phyloP scores from a whole-genome alignment of 2,888 invertebrate genomes.

The Eugnorisma glareosa region DNA sequence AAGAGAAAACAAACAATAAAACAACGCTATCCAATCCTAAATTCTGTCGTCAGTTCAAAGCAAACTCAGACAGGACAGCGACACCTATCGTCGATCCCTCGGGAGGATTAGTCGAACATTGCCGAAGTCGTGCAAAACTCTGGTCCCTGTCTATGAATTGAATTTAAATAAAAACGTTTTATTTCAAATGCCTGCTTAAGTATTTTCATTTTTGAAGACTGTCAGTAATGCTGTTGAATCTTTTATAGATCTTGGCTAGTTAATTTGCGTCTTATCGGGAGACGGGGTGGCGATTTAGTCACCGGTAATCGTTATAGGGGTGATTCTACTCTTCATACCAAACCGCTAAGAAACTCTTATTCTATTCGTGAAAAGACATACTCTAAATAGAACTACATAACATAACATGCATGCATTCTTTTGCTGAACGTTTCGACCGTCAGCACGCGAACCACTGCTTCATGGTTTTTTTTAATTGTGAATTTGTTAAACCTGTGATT shows the following conservation, averaged over 20 bases:
- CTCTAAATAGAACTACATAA: neutral
- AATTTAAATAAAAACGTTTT: constrained; percentile 46
- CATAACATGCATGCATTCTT: too few relatives aligned
- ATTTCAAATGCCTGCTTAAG: neutral
- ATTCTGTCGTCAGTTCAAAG: constrained; percentile 42
- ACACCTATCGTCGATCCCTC: constrained; percentile 53
- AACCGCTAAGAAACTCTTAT: neutral
- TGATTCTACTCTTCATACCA: neutral
- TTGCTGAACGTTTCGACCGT: too few relatives aligned
- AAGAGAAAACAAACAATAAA: constrained; percentile 56
- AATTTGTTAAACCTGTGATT: too few relatives aligned
- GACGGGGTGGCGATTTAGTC: neutral
- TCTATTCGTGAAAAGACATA: neutral
- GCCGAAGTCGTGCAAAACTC: constrained; percentile 46
- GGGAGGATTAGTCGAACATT: constrained; percentile 50
- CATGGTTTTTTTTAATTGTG: too few relatives aligned
- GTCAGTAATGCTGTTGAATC: neutral
- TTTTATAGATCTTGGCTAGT: neutral
- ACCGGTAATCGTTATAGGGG: neutral
- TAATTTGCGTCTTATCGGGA: neutral
- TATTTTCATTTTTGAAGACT: neutral
- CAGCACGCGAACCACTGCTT: too few relatives aligned
- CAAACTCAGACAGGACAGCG: constrained; percentile 42
- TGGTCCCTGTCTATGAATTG: neutral
- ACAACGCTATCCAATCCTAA: constrained; percentile 38